Evolutionary conservation across 2,113 vertebrate genomes (phyloP), one percentile per base, ranked within the genome.

Genomic region (Pungitius pungitius): DNA sequence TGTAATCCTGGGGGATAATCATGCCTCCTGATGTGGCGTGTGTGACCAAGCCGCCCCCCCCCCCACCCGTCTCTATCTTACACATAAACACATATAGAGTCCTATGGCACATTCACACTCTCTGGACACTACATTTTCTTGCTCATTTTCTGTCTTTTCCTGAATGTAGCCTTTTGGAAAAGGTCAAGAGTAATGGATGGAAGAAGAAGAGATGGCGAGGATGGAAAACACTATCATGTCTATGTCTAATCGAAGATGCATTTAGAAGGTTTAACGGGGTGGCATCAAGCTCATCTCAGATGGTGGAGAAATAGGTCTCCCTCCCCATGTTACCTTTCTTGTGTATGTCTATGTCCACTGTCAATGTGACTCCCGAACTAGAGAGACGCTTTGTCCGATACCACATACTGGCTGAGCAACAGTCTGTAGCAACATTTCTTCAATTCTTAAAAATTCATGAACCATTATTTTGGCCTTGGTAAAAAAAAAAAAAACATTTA

Each of bases 1-100:
- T 90, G 90, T 91, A 92, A 92, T 91, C 90, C 90, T 75, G 73
- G 52, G 62, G 80, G 88, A 90, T 91, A 88, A 90, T 89, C 91
- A 83, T 80, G 86, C 78, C 84, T 85, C 83, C 86, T 80, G 81
- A 88, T 80, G 87, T 86, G 80, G 77, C 86, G 78, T 85, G 80
- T 85, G 87, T 85, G 83, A 66, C 71, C 72, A 55, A n/a, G 51
- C 70, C 62, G 22, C 65, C 73, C 74, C 56, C 63, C 62, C 71
- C 18, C 30, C 3, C 62, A 40, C 37, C 35, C 24, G 61, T 65
- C 45, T 37, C 56, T 30, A 12, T 60, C 27, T 56, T 13, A 55
- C 49, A 65, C 47, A 40, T 27, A 60, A 55, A 80, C 66, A 73
- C 73, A 79, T 70, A 73, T 76, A 75, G 26, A 75, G 3, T 49